phyloP scores from a whole-genome alignment of 2,888 invertebrate genomes.

The Spilosoma lubricipeda region DNA sequence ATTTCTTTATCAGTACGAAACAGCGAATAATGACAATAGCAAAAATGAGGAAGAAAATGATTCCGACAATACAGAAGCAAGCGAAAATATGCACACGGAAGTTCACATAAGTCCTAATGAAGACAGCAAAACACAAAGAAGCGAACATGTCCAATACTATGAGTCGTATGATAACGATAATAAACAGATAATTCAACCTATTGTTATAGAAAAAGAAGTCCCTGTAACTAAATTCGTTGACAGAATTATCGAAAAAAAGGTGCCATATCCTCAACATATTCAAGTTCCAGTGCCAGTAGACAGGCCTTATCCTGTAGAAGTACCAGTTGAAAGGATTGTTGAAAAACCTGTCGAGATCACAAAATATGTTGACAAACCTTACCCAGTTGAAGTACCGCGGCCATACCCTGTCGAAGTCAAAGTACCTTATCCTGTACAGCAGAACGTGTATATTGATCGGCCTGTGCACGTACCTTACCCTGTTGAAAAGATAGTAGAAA shows the following conservation, averaged over 20 bases:
- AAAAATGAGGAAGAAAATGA: constrained; percentile 56
- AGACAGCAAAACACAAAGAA: constrained; percentile 57
- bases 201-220: constrained; percentile 80
- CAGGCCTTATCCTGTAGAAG: constrained; percentile 77
- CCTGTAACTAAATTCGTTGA: constrained; percentile 80
- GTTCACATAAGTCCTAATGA: constrained; percentile 67
- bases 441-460: constrained; percentile 83
- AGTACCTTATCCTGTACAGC: constrained; percentile 82
- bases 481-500: constrained; percentile 84
- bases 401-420: constrained; percentile 86
- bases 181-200: constrained; percentile 76
- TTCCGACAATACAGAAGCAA: constrained; percentile 67
- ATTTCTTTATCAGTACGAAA: constrained; percentile 64
- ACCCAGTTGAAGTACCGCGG: constrained; percentile 83
- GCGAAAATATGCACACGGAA: constrained; percentile 70
- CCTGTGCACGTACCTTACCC: constrained; percentile 82
- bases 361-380: constrained; percentile 85
- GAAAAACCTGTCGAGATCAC: constrained; percentile 85
- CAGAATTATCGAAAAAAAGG: constrained; percentile 77
- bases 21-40: constrained; percentile 69
- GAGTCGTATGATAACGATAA: constrained; percentile 62
- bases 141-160: constrained; percentile 63
- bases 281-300: constrained; percentile 74
- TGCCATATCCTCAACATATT: constrained; percentile 76
- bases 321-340: constrained; percentile 83